Evolutionary conservation across 2,113 vertebrate species (phyloP).

Genomic region (Suncus etruscus): DNA sequence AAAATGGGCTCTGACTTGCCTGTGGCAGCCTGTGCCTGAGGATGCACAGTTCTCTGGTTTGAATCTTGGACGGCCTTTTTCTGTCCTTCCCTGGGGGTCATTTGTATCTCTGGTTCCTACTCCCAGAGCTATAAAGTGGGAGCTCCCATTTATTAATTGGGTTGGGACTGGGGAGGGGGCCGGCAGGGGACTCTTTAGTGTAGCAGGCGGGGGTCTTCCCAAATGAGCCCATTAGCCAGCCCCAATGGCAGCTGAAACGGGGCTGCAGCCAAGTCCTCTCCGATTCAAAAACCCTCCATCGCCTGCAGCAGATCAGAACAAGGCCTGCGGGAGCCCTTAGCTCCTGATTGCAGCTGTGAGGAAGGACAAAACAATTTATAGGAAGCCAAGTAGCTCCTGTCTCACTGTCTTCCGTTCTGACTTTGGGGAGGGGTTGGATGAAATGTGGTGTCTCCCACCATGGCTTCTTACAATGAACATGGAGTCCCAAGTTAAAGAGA

Average conservation of each 20-base stretch:
- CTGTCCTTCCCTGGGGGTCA: constrained; percentile 82
- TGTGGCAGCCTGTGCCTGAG: constrained; percentile 76
- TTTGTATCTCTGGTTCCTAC: constrained; percentile 81
- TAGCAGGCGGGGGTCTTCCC: constrained; percentile 78
- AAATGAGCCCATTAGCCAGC: constrained; percentile 83
- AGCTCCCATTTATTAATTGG: constrained; percentile 84
- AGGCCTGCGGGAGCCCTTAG: constrained; percentile 84
- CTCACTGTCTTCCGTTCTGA: constrained; percentile 74
- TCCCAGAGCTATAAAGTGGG: constrained; percentile 82
- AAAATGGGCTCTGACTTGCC: constrained; percentile 70
- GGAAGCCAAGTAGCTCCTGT: constrained; percentile 83
- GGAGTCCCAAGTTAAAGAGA: constrained; percentile 27
- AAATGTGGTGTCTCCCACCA: constrained; percentile 25
- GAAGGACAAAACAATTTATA: constrained; percentile 84
- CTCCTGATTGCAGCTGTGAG: constrained; percentile 83
- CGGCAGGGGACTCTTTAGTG: constrained; percentile 81
- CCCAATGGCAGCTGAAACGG: constrained; percentile 78
- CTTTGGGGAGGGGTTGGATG: constrained; percentile 64
- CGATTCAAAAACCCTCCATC: constrained; percentile 82
- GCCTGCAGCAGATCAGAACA: constrained; percentile 84
- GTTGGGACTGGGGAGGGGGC: constrained; percentile 80
- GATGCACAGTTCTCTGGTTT: constrained; percentile 76
- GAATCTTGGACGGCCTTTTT: constrained; percentile 82
- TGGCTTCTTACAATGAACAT: constrained; percentile 25
- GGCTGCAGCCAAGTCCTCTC: constrained; percentile 81